Base-by-base conservation (phyloP, 1,140 invertebrate genomes). In the Nephila pilipes region DNA sequence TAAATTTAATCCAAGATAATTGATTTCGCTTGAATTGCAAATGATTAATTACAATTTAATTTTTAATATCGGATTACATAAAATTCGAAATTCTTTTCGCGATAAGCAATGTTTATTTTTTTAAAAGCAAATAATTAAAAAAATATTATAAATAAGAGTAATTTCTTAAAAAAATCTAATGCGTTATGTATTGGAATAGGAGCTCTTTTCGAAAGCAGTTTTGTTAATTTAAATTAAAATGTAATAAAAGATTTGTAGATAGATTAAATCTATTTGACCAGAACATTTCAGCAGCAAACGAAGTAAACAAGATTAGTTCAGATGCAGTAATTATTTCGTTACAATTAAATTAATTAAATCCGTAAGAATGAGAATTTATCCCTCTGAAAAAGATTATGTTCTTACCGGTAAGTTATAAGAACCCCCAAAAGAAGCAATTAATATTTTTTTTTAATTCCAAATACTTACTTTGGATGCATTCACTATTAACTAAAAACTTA, bases 321-420 rank as follows among this genome's bases (percentile, higher is more conserved):
- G 69, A 29, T 20, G 20, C 69, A 5, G 69, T 75, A 75, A 75
- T 75, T 75, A 75, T 75, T 75, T 75, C 69, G 18, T 75, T 75
- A 75, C 69, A 75, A 75, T 75, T 75, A 75, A 75, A 75, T 75
- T 75, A 75, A 75, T 75, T 75, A 75, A 75, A 75, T 29, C 69
- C 69, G 32, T 36, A 75, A 29, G 69, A 75, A 75, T 75, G 69
- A 6, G 69, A 75, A 32, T 75, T 18, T 36, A 36, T 75, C 20
- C 16, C 69, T 18, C 29, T 18, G 29, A 36, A 75, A 75, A 75
- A 75, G 29, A 75, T 75, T 75, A 75, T 32, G 69, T 75, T 75
- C 29, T 75, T 75, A 75, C 12, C 29, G 29, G 69, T 18, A 75
- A 5, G 29, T 18, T 36, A 36, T 75, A 75, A 75, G 36, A 75